Evolutionary conservation across 1,140 invertebrate genomes (phyloP), one percentile per base, ranked within the genome.

Genomic region (Pissodes strobi): DNA sequence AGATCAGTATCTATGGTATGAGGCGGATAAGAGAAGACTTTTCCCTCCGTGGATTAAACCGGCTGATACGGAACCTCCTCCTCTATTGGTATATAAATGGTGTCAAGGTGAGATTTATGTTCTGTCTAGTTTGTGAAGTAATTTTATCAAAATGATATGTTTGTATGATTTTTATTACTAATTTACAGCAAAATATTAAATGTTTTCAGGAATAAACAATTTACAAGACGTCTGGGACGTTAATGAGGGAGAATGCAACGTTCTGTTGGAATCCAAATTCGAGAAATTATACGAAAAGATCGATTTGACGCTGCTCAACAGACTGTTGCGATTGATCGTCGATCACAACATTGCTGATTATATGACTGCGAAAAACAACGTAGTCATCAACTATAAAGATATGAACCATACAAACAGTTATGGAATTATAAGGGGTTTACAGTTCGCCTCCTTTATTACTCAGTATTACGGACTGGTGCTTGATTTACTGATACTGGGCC

Each of bases 311-410:
- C 80, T 99, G 2, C 86, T 99, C 1, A 99, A 99, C 82, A 87
- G 97, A 80, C 79, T 99, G 57, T 80, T 99, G 2, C 87, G 97
- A 66, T 79, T 99, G 8, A 99, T 99, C 72, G 97, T 99, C 1
- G 98, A 99, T 82, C 98, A 99, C 80, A 99, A 99, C 76, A 99
- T 99, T 76, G 98, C 98, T 71, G 98, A 99, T 89, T 99, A 99
- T 76, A 99, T 99, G 95, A 99, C 97, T 1, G 96, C 98, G 5
- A 99, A 99, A 77, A 99, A 99, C 79, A 99, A 99, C 80, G 95
- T 99, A 19, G 93, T 98, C 17, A 99, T 99, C 57, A 99, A 99
- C 81, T 99, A 99, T 79, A 99, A 99, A 85, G 97, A 99, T 74
- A 99, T 99, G 97, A 99, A 99, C 79, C 97, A 99, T 76, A 99